Percentiles rank a stretch among this genome's conserved stretches.
Conservation (phyloP, 1,140 invertebrate genomes). For the Diploscapter pachys region DNA sequence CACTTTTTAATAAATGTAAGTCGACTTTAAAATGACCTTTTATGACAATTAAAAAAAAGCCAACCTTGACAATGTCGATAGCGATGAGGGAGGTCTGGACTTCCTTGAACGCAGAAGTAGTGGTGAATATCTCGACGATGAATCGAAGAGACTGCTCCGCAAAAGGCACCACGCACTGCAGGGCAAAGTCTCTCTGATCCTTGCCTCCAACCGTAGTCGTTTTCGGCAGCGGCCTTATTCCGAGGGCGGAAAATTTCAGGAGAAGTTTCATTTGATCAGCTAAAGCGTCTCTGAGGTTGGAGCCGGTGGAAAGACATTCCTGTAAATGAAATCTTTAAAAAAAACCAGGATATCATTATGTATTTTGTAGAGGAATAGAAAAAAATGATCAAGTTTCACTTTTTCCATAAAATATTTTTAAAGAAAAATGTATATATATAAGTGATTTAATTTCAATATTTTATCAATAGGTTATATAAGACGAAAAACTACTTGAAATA, state of each 20-base stretch:
- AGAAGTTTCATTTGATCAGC: conserved; percentile 48
- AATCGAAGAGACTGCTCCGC: conserved; percentile 48
- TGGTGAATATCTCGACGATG: conserved; percentile 47
- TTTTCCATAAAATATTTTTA: no score
- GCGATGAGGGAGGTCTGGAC: conserved; percentile 42
- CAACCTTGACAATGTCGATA: conserved; percentile 48
- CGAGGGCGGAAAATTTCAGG: conserved; percentile 44
- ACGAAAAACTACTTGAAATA: no score
- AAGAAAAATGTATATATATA: no score
- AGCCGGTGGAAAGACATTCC: conserved; percentile 42
- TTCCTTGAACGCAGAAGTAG: conserved; percentile 42
- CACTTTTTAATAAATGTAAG: no score
- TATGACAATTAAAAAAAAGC: conserved; percentile 3
- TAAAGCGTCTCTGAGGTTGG: conserved; percentile 39
- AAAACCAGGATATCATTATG: no score
- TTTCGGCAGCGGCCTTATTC: conserved; percentile 33
- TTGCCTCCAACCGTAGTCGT: conserved; percentile 20
- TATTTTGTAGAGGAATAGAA: no score
- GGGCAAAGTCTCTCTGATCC: conserved; percentile 38
- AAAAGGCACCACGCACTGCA: conserved; percentile 49
- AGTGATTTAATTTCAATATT: no score
- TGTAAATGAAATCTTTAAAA: conserved; percentile 1
- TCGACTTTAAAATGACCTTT: not conserved
- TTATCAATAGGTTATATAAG: no score
- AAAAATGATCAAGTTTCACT: no score